These are phyloP conservation scores for Anisognathus igniventris DNA, from an alignment of 2,797 vertebrate genomes.

Conservation along the genomic window DNA sequence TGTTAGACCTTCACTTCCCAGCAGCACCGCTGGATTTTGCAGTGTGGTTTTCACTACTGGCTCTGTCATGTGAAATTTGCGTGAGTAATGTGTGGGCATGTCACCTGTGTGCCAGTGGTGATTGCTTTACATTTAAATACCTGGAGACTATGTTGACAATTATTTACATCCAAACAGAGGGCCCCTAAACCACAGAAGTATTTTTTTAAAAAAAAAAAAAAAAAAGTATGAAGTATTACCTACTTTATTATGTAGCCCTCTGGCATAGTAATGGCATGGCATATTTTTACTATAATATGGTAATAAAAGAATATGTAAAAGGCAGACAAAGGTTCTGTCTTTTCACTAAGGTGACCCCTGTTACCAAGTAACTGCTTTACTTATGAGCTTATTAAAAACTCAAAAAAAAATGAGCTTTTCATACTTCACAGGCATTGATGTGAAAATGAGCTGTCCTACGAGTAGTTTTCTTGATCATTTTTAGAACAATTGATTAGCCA, in stretches of 20 bases:
- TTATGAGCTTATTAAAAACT: slow-evolving; percentile 87
- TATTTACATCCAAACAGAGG: slow-evolving; percentile 59
- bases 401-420: slow-evolving; percentile 80
- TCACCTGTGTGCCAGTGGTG: neutral
- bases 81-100: neutral
- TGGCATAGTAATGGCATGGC: slow-evolving; percentile 74
- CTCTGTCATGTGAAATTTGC: neutral
- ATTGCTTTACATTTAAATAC: slow-evolving; percentile 35
- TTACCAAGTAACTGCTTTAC: slow-evolving; percentile 85
- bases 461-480: slow-evolving; percentile 85
- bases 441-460: slow-evolving; percentile 83
- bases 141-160: neutral
- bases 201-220: slow-evolving; percentile 55
- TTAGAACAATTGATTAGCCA: slow-evolving; percentile 87
- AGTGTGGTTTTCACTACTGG: neutral
- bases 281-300: slow-evolving; percentile 81
- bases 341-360: slow-evolving; percentile 84
- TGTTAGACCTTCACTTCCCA: neutral
- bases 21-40: neutral
- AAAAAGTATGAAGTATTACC: slow-evolving; percentile 51
- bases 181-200: slow-evolving; percentile 35
- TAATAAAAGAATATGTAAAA: slow-evolving; percentile 83
- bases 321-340: slow-evolving; percentile 80
- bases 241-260: slow-evolving; percentile 77
- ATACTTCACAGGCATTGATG: slow-evolving; percentile 84